Evolutionary conservation across 64 coral and sea anemone species (phyloP), one percentile per base, ranked within the genome.

Genomic region (Actinia equina): DNA sequence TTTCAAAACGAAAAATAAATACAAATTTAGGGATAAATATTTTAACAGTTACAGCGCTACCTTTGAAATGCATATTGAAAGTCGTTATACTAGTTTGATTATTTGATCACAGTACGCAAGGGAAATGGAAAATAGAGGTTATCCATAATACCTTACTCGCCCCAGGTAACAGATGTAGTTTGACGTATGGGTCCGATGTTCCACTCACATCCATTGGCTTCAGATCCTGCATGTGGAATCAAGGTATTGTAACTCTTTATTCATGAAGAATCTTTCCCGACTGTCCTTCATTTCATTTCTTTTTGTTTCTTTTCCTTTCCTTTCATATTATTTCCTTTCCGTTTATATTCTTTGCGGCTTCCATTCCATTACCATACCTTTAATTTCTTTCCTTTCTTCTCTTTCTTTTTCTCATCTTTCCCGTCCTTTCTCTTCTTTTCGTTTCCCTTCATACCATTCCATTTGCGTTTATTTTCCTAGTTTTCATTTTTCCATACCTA

Each of bases 121-220:
- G 26, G 23, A 13, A 27, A 71, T 43, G 6, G n/a, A 5, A 26
- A 6, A 70, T 25, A 37, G 1, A 19, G 13, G 59, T 67, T 1
- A 3, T 59, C 45, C 77, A 4, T 8, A 49, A 49, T 51, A 98
- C 96, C 96, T 95, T 98, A 59, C 93, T 98, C 49, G 96, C 96
- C 71, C 96, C 96, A 58, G 96, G 96, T 65, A 98, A 88, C 85
- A 98, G 81, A 54, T 98, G 96, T 18, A 95, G 85, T 76, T 98
- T 98, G 51, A 98, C 93, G 71, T 98, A 98, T 49, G 96, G 96
- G 89, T 95, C 96, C 19, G 96, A 98, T 42, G 93, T 88, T 23
- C 96, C 96, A 65, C 89, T 59, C 22, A 51, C 58, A 59, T 98
- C 96, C 93, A 95, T 98, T 9, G 96, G 89, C 74, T 94, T 94